phyloP scores from a whole-genome alignment of 1,140 invertebrate genomes.

The Rhynchophorus ferrugineus region DNA sequence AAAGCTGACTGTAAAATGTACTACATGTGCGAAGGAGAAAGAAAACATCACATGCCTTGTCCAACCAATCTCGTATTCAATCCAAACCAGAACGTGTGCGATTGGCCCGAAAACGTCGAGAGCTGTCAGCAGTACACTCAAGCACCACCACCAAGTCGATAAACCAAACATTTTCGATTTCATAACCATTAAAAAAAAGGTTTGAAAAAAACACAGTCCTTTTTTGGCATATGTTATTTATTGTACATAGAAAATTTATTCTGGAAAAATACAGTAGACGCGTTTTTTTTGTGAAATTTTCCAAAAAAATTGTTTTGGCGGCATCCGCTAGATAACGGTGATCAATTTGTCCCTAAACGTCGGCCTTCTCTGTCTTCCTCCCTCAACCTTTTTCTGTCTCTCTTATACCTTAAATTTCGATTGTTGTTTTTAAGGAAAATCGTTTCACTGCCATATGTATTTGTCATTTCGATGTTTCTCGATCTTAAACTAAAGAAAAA shows the following conservation, averaged over 20 bases:
- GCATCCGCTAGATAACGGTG: too few relatives aligned
- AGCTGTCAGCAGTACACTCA: conserved; percentile 75
- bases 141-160: conserved; percentile 51
- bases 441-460: too few relatives aligned
- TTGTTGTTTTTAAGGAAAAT: too few relatives aligned
- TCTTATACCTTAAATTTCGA: too few relatives aligned
- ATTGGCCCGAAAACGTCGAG: conserved; percentile 93
- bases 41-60: conserved; percentile 96
- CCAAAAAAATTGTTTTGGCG: too few relatives aligned
- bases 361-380: too few relatives aligned
- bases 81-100: conserved; percentile 86
- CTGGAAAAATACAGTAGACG: too few relatives aligned
- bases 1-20: conserved; percentile 88
- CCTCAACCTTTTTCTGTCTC: too few relatives aligned
- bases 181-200: background rate
- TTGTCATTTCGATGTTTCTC: too few relatives aligned
- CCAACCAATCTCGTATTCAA: conserved; percentile 92
- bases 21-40: conserved; percentile 91
- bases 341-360: too few relatives aligned
- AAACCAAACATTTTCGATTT: background rate
- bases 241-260: background rate
- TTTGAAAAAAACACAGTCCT: conserved; percentile 3
- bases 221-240: background rate
- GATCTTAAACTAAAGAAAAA: too few relatives aligned
- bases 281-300: too few relatives aligned